Evolutionary conservation across 2,113 vertebrate species (phyloP), one percentile per base, ranked within the genome.

Genomic region (Tupaia tana): DNA sequence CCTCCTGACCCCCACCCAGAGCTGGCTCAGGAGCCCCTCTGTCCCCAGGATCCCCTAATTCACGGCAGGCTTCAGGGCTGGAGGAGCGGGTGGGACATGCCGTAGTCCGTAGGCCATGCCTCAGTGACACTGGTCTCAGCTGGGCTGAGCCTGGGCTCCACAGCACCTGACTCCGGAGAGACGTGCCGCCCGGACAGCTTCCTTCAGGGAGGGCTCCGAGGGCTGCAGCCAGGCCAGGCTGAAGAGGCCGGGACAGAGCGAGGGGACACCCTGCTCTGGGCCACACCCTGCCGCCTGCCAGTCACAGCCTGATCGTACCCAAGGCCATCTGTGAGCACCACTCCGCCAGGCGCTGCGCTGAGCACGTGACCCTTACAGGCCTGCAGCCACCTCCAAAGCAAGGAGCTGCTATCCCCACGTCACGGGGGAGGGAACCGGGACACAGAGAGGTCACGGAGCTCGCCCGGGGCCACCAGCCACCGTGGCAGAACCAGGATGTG

Each of bases 51-150:
- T n/a, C 84, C 18, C 19, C 9, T 12, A 9, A 12, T 43, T 7
- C 64, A 69, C 25, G 52, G 73, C 14, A 64, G 78, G 74, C 71
- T 73, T 92, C 77, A 75, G 93, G 58, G 54, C 67, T 89, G 69
- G 2, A 1, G n/a, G 81, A 24, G 58, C 0, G 0, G 54, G 58
- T 15, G 64, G 1, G 20, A 27, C 79, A 54, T 5, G 3, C 43
- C 5, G 29, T 11, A 75, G 85, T 74, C 75, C 86, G 67, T 94
- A 91, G 79, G 13, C 91, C 83, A 5, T 84, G 84, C 24, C 75
- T 85, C 14, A n/a, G 94, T 93, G 91, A 91, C 96, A 94, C 87
- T 89, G 94, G 90, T 27, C 34, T 77, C 67, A 15, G 66, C 78
- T 75, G 80, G 77, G 61, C 69, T 86, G 95, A 94, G 71, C 34